Evolutionary conservation across 2,797 vertebrate species (phyloP).

Genomic region (Labroides dimidiatus): DNA sequence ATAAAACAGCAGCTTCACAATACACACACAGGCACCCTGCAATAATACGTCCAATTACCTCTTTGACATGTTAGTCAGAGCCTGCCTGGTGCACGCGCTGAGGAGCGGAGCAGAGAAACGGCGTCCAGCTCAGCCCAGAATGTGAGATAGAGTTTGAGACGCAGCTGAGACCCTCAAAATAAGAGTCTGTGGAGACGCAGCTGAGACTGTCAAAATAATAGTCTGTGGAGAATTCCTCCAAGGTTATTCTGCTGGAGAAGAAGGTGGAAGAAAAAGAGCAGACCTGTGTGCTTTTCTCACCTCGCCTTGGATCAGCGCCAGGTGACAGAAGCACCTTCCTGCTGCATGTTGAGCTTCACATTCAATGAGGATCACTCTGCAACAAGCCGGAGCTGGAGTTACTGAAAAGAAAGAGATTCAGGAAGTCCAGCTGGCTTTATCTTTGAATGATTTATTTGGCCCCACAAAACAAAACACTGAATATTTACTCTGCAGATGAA

Average conservation of each 20-base stretch:
- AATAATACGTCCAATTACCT: slow-evolving; percentile 18
- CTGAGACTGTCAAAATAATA: slow-evolving; percentile 1
- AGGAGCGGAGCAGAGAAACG: background rate
- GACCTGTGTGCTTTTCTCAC: slow-evolving; percentile 20
- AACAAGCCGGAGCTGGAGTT: slow-evolving; percentile 24
- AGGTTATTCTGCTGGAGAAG: slow-evolving; percentile 49
- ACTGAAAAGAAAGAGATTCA: slow-evolving; percentile 17
- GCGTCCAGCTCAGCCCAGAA: background rate
- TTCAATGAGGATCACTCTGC: slow-evolving; percentile 30
- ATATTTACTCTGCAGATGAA: background rate
- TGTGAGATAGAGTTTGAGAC: background rate
- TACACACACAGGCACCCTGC: slow-evolving; percentile 5
- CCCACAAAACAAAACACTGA: slow-evolving; percentile 24
- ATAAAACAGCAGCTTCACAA: background rate
- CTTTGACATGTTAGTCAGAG: background rate
- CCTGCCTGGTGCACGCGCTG: background rate
- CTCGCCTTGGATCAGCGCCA: slow-evolving; percentile 48
- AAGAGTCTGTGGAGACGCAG: slow-evolving; percentile 19
- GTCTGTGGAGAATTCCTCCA: slow-evolving; percentile 29
- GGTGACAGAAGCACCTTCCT: slow-evolving; percentile 48
- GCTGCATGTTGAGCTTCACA: slow-evolving; percentile 17
- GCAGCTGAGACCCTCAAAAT: slow-evolving; percentile 1
- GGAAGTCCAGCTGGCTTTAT: slow-evolving; percentile 21
- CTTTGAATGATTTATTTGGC: slow-evolving; percentile 45
- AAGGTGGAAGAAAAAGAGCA: slow-evolving; percentile 17